Conservation (phyloP, 2,113 vertebrate genomes). For the Martes martes region DNA sequence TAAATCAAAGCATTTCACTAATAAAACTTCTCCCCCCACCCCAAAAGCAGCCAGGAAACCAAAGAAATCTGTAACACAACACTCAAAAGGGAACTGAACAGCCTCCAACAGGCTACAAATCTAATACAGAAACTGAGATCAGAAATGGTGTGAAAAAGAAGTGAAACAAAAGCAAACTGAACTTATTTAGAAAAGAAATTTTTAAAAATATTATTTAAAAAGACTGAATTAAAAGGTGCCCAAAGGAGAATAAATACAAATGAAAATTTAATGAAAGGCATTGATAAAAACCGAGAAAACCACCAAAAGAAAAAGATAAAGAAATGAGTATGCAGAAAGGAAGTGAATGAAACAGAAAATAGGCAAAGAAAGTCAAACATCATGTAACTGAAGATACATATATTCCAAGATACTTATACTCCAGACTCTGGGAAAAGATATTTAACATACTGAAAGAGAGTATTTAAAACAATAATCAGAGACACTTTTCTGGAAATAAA, state of each 20-base stretch:
- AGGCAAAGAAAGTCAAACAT: neutral
- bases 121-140: neutral
- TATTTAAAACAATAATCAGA: neutral
- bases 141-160: neutral
- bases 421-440: neutral
- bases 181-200: neutral
- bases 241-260: neutral
- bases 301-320: neutral
- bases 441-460: neutral
- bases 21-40: neutral
- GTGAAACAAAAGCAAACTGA: neutral
- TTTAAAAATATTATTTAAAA: neutral
- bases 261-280: neutral
- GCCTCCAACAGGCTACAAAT: neutral
- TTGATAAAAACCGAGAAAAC: neutral
- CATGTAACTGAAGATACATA: neutral
- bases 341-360: neutral
- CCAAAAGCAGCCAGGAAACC: neutral
- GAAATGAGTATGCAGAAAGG: neutral
- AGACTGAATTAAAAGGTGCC: neutral
- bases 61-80: neutral
- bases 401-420: neutral
- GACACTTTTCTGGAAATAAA: constrained; percentile 11
- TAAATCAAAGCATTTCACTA: neutral
- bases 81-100: neutral